Conservation (phyloP, 2,797 vertebrate genomes). For the Pipistrellus pipistrellus region DNA sequence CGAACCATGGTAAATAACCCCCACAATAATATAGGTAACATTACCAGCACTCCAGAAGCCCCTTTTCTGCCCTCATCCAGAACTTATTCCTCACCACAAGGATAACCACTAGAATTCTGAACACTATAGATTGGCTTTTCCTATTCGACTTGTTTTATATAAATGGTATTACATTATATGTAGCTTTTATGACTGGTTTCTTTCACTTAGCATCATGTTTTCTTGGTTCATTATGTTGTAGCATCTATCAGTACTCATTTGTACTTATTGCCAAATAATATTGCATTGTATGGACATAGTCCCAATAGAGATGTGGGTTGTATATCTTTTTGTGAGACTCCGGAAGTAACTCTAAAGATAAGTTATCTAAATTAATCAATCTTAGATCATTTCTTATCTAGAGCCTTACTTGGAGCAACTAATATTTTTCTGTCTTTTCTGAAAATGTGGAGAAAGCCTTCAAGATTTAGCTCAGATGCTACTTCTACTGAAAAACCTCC, state of each 20-base stretch:
- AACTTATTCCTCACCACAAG: neutral
- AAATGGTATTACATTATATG: neutral
- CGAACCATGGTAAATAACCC: neutral
- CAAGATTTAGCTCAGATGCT: neutral
- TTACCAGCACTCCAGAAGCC: neutral
- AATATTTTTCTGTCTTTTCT: conserved; percentile 42
- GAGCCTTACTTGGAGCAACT: neutral
- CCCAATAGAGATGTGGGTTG: neutral
- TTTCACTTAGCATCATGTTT: conserved; percentile 8
- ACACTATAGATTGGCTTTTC: neutral
- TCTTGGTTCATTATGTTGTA: neutral
- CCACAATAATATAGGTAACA: neutral
- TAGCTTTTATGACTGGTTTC: neutral
- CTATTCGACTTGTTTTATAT: neutral
- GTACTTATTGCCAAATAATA: neutral
- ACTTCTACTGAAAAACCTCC: neutral
- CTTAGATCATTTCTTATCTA: neutral
- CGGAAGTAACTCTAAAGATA: conserved; percentile 23
- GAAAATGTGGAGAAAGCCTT: neutral
- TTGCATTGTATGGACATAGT: neutral
- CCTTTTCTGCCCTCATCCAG: neutral
- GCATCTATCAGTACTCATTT: neutral
- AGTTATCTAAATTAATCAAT: conserved; percentile 23
- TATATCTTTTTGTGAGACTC: neutral
- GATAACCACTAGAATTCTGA: neutral